Conservation (phyloP, 2,113 vertebrate species). For the Phrynosoma platyrhinos region DNA sequence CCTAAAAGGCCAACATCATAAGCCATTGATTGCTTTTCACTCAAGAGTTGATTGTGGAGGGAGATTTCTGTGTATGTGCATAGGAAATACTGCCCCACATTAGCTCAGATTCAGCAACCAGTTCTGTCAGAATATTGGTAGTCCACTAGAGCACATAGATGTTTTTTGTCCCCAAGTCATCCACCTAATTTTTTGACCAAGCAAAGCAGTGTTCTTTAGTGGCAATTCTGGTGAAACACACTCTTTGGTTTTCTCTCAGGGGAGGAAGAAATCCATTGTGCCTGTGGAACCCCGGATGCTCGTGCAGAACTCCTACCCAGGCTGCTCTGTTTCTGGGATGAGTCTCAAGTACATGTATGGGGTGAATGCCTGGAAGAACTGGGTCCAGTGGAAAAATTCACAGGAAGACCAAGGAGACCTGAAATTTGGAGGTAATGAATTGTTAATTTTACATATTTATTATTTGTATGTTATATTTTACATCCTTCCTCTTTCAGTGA, state of each 20-base stretch:
- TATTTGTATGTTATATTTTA: neutral
- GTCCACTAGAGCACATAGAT: neutral
- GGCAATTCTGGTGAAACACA: neutral
- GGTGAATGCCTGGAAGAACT: constrained; percentile 94
- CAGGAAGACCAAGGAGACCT: constrained; percentile 88
- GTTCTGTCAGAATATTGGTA: neutral
- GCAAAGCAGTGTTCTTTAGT: too few species aligned
- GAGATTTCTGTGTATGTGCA: too few species aligned
- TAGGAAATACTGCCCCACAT: too few species aligned
- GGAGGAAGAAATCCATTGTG: constrained; percentile 82
- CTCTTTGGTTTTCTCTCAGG: constrained; percentile 70
- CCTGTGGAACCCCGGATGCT: constrained; percentile 74
- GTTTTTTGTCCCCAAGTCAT: too few species aligned
- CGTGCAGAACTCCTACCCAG: constrained; percentile 77
- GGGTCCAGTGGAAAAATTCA: constrained; percentile 91
- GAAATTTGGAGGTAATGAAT: constrained; percentile 80
- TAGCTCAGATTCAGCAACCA: neutral
- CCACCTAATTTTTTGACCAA: neutral
- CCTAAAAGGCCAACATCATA: too few species aligned
- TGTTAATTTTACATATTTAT: neutral
- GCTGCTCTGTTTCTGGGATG: constrained; percentile 81
- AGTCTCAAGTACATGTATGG: constrained; percentile 92
- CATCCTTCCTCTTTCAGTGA: neutral
- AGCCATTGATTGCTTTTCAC: neutral
- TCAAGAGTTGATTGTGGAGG: neutral